These are phyloP conservation scores for Umimayanthus kanabou DNA, from an alignment of 92 coral and sea anemone genomes.

Conservation along the genomic window DNA sequence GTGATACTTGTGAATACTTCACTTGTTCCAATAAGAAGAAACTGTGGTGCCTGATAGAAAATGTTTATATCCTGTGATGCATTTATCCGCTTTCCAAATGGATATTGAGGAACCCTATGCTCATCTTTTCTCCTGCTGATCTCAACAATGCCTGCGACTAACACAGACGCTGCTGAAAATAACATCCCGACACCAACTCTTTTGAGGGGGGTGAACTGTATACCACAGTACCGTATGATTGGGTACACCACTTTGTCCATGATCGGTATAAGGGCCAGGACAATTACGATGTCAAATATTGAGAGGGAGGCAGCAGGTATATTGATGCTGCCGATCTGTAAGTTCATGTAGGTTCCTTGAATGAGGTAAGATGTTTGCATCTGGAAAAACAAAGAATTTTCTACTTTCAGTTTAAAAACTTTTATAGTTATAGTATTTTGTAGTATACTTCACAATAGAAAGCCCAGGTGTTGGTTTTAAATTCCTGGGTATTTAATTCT, in stretches of 20 bases:
- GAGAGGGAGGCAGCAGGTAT: slow-evolving; percentile 75
- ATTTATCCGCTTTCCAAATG: slow-evolving; percentile 43
- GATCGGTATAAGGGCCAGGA: slow-evolving; percentile 78
- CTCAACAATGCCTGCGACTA: slow-evolving; percentile 82
- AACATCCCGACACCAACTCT: slow-evolving; percentile 92
- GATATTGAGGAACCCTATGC: neutral
- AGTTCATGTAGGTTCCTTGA: slow-evolving; percentile 87
- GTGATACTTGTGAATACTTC: slow-evolving; percentile 84
- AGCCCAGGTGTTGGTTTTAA: too few species aligned
- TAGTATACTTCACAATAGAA: neutral
- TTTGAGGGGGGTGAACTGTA: slow-evolving; percentile 76
- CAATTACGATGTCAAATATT: slow-evolving; percentile 62
- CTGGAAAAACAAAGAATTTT: slow-evolving; percentile 48
- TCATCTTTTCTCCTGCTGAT: slow-evolving; percentile 41
- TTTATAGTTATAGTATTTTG: neutral
- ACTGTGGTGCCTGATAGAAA: slow-evolving; percentile 94
- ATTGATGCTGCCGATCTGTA: slow-evolving; percentile 43
- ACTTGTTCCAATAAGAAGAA: slow-evolving; percentile 82
- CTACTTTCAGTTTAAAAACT: neutral
- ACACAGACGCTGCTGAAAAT: slow-evolving; percentile 77
- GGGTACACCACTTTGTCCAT: slow-evolving; percentile 94
- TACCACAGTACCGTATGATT: slow-evolving; percentile 65
- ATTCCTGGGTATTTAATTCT: too few species aligned
- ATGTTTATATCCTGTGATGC: slow-evolving; percentile 65
- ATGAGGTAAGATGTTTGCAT: slow-evolving; percentile 82